Evolutionary conservation across 2,888 invertebrate genomes (phyloP).

Genomic region (Hirtodrosophila histrioides): DNA sequence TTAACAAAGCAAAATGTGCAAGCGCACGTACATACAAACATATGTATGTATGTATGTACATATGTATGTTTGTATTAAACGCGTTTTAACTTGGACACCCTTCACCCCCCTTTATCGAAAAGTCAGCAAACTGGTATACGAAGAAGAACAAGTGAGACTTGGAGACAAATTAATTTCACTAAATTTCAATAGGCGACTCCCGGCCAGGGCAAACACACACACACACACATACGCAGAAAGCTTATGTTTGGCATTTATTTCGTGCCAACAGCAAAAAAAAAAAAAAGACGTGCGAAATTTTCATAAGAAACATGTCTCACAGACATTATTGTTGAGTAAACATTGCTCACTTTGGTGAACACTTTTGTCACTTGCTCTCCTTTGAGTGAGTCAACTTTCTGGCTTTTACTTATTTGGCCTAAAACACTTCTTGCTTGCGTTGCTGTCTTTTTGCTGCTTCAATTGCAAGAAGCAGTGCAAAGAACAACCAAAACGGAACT

Average conservation of each 20-base stretch:
- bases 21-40: constrained; percentile 53
- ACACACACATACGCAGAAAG: constrained; percentile 13
- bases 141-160: constrained; percentile 51
- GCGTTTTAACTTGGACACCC: constrained; percentile 68
- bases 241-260: constrained; percentile 49
- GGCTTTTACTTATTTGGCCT: too few relatives aligned
- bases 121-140: constrained; percentile 65
- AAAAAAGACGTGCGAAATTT: constrained; percentile 30
- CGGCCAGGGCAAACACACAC: constrained; percentile 1
- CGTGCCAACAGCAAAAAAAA: constrained; percentile 30
- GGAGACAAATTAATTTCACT: constrained; percentile 58
- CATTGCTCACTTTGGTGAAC: neutral
- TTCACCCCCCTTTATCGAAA: constrained; percentile 18
- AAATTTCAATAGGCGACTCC: constrained; percentile 42
- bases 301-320: constrained; percentile 49
- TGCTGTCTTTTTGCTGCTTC: too few relatives aligned
- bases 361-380: too few relatives aligned
- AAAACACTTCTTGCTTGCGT: too few relatives aligned
- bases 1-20: constrained; percentile 73
- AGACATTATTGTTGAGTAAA: neutral
- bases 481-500: too few relatives aligned
- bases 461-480: too few relatives aligned
- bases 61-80: constrained; percentile 59
- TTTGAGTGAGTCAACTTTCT: too few relatives aligned
- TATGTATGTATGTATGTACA: constrained; percentile 3